Conservation (phyloP, 2,888 invertebrate genomes). For the Mystacides longicornis region DNA sequence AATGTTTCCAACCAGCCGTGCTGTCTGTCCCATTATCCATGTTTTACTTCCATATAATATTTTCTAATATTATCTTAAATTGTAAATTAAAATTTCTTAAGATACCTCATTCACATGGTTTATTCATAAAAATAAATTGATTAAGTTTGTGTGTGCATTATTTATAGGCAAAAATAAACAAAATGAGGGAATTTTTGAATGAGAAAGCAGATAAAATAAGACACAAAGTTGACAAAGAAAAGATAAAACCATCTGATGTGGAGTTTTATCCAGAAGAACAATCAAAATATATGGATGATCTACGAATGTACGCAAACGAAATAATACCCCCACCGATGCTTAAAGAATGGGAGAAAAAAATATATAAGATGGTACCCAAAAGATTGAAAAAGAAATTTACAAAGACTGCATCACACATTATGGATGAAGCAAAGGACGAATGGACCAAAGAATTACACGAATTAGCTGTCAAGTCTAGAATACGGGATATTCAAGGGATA, state of each 20-base stretch:
- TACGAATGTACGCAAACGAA: constrained; percentile 51
- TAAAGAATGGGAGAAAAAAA: constrained; percentile 52
- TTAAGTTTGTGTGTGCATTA: too few species aligned
- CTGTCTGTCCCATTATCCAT: too few species aligned
- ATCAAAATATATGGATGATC: constrained; percentile 45
- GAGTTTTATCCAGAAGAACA: constrained; percentile 41
- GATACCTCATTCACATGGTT: too few species aligned
- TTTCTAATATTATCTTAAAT: too few species aligned
- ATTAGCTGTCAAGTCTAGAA: constrained; percentile 56
- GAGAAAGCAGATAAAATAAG: constrained; percentile 36
- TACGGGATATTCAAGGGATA: constrained; percentile 52
- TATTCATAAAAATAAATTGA: too few species aligned
- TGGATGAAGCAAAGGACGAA: constrained; percentile 50
- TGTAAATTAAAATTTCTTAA: too few species aligned
- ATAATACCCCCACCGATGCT: constrained; percentile 56
- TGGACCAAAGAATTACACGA: constrained; percentile 55
- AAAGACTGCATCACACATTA: constrained; percentile 44
- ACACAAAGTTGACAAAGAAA: constrained; percentile 9
- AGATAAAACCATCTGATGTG: constrained; percentile 11
- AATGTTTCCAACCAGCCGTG: too few species aligned
- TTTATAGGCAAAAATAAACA: constrained; percentile 41
- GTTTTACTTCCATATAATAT: too few species aligned
- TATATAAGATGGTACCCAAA: constrained; percentile 49
- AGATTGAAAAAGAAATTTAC: constrained; percentile 51
- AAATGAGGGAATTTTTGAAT: constrained; percentile 39